A percentile compares a stretch with the other conserved stretches of the same genome.
phyloP scores from a whole-genome alignment of 1,140 invertebrate species.

The Drosophila micromelanica region DNA sequence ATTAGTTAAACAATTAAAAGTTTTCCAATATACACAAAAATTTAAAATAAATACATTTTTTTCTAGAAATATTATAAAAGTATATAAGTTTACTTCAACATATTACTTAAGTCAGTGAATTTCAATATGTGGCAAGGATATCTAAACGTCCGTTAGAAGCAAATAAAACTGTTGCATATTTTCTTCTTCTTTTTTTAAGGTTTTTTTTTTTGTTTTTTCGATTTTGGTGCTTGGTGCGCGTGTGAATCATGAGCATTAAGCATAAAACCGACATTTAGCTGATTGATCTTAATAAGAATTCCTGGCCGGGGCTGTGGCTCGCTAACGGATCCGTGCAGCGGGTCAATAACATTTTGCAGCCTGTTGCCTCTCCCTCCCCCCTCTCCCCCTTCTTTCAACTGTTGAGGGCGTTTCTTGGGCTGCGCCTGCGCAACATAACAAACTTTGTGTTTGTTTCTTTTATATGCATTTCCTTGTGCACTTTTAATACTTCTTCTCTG shows the following conservation, averaged over 20 bases:
- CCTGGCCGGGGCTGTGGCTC: slow-evolving; percentile 22
- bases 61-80: no score
- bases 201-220: slow-evolving; percentile 50
- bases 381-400: background rate
- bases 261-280: slow-evolving; percentile 82
- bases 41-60: no score
- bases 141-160: no score
- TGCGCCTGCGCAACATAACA: slow-evolving; percentile 80
- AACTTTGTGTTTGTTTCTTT: slow-evolving; percentile 68
- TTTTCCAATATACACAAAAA: no score
- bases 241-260: slow-evolving; percentile 82
- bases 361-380: slow-evolving; percentile 1
- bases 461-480: slow-evolving; percentile 55
- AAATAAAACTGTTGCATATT: background rate
- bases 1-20: no score
- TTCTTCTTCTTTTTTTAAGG: slow-evolving; percentile 9
- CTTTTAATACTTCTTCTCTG: slow-evolving; percentile 64
- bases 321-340: slow-evolving; percentile 70
- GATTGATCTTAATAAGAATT: slow-evolving; percentile 83
- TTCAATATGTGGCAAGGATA: no score
- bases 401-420: slow-evolving; percentile 67
- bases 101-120: no score
- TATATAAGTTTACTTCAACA: no score
- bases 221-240: slow-evolving; percentile 58
- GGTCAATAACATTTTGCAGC: slow-evolving; percentile 75